Evolutionary conservation across 2,888 invertebrate genomes (phyloP).

Genomic region (Liodrosophila aerea): DNA sequence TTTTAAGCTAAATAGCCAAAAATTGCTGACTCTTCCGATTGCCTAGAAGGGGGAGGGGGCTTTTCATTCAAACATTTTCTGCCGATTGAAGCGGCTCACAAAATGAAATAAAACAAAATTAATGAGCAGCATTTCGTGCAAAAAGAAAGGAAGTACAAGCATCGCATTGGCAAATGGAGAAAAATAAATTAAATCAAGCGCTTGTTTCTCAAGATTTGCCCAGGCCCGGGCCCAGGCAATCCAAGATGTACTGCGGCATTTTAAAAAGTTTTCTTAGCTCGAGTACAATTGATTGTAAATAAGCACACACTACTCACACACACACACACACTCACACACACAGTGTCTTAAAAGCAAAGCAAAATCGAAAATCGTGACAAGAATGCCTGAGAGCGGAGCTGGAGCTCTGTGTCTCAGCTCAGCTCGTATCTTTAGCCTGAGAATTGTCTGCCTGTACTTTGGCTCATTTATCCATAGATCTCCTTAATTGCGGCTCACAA

Average conservation of each 20-base stretch:
- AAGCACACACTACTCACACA: slow-evolving; percentile 24
- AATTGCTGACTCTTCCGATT: slow-evolving; percentile 53
- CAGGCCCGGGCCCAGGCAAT: slow-evolving; percentile 3
- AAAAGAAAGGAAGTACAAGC: slow-evolving; percentile 26
- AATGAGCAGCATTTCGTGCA: slow-evolving; percentile 68
- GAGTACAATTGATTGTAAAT: slow-evolving; percentile 68
- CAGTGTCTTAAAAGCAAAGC: slow-evolving; percentile 61
- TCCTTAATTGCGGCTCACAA: slow-evolving; percentile 64
- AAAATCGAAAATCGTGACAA: slow-evolving; percentile 73
- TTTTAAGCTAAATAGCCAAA: slow-evolving; percentile 56
- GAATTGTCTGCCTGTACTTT: slow-evolving; percentile 25
- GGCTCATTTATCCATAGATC: slow-evolving; percentile 48
- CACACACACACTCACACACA: slow-evolving; percentile 10
- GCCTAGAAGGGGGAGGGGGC: slow-evolving; percentile 24
- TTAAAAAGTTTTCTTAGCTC: slow-evolving; percentile 59
- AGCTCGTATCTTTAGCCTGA: slow-evolving; percentile 1
- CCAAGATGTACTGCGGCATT: slow-evolving; percentile 57
- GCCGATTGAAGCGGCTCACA: slow-evolving; percentile 56
- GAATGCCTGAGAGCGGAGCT: slow-evolving; percentile 52
- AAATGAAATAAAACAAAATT: slow-evolving; percentile 75
- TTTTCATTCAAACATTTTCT: slow-evolving; percentile 47
- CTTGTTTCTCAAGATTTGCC: slow-evolving; percentile 62
- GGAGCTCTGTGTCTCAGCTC: slow-evolving; percentile 6
- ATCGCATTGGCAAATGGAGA: slow-evolving; percentile 48
- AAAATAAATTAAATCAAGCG: slow-evolving; percentile 76